Base-by-base conservation (phyloP, 2,797 vertebrate species). In the Phataginus tricuspis region DNA sequence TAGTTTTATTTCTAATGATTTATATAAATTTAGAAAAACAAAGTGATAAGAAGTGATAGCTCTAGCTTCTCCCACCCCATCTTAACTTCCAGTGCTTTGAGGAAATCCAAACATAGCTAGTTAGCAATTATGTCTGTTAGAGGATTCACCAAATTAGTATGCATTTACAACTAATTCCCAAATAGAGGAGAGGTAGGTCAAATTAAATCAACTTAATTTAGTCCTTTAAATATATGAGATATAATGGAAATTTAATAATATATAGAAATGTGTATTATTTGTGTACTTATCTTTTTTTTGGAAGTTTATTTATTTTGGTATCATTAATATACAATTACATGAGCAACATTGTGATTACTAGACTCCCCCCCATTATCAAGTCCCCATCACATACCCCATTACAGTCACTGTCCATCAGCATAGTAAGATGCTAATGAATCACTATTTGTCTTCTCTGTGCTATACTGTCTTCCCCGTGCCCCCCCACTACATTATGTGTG, bases 211-310 rank as follows among this genome's bases (percentile, higher is more conserved):
- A 69, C 8, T 31, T 63, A 84, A 57, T 68, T 37, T 59, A 57
- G 16, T 53, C 37, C 23, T 86, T 91, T 66, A 90, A 78, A 84
- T 75, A 74, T 53, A 69, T 91, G 61, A 90, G 74, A 84, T 75
- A 74, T 53, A 69, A 79, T 59, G 4, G 21, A 1, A 29, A 95
- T 82, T 29, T 49, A 83, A 79, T 68, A 72, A 0, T 34, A 0
- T 69, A 39, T 86, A 49, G 6, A 85, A 69, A 19, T 61, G 37
- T 79, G 23, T 29, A 80, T 55, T 82, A 18, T 14, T 15, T 25
- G 1, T 75, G 1, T 39, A 64, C n/a, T 51, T 27, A 75, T 77
- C 49, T 87, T 91, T 45, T 45, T 45, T 45, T 45, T 45, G 45
- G 45, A 11, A 45, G 45, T 45, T 45, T 45, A 2, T 45, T 45